Evolutionary conservation across 2,797 vertebrate genomes (phyloP), one percentile per base, ranked within the genome.

Genomic region (Discoglossus pictus): DNA sequence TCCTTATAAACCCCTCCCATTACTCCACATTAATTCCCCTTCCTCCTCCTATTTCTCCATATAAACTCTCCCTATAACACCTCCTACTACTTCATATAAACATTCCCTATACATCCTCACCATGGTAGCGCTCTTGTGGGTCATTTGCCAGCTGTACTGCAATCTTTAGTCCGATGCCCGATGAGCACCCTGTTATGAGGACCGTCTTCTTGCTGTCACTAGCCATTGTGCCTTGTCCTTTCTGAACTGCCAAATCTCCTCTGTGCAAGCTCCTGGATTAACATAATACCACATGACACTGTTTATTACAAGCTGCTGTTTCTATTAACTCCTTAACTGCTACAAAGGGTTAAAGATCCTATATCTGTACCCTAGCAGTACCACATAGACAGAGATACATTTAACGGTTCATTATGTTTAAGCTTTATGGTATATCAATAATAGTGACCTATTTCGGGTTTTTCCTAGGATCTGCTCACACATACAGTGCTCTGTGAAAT

Each of bases 111-210:
- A 27, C 1, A 15, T 47, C 15, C 67, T 93, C 89, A 98, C 95
- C 95, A 75, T 91, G 89, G 85, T 92, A 98, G 63, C 93, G 92
- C 76, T 87, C 87, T 79, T 81, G 83, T 56, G 92, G 91, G 82
- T 98, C 95, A 63, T 71, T 88, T 38, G 94, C 95, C 85, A 98
- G 84, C 67, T 86, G 88, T 66, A 91, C 89, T 2, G 95, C 95
- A 39, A 97, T 89, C 67, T 90, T 87, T 66, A 98, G 84, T 72
- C 95, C 95, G 65, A 98, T 95, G 73, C 95, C 94, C 0, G 95
- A 96, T 59, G 95, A 98, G 77, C 95, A 98, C 80, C 95, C 95
- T 13, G 95, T 96, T 86, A 98, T 86, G 53, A 98, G 86, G 51
- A 98, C 94, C 4, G 88, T 92, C 84, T 83, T 93, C 67, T 89